Percentiles rank a stretch among this genome's conserved stretches.
phyloP scores from a whole-genome alignment of 1,140 invertebrate species.

The Hyles vespertilio region DNA sequence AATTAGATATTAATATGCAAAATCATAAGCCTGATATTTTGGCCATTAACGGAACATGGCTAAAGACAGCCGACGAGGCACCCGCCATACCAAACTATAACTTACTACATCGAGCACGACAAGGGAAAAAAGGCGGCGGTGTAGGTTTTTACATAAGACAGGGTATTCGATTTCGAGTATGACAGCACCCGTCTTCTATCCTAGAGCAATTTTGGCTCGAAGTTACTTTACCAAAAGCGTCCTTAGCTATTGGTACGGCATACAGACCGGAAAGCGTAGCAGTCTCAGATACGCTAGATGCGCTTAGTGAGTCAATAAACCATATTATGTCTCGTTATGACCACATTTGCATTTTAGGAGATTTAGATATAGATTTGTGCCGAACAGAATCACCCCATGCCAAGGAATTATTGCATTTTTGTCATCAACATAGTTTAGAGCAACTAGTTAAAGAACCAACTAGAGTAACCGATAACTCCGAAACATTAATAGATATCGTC shows the following conservation, averaged over 20 bases:
- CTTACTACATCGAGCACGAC: too few relatives aligned
- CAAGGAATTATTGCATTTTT: constrained; percentile 6
- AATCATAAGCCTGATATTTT: too few relatives aligned
- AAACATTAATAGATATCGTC: constrained; percentile 5
- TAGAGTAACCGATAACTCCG: background rate
- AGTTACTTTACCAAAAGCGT: constrained; percentile 3
- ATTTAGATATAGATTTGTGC: constrained; percentile 21
- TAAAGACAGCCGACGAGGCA: too few relatives aligned
- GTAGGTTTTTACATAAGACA: constrained; percentile 13
- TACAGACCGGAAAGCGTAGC: constrained; percentile 20
- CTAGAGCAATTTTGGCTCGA: constrained; percentile 27
- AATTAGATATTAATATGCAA: too few relatives aligned
- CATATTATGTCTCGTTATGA: constrained; percentile 11
- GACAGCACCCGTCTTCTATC: constrained; percentile 7
- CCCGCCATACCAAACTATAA: too few relatives aligned
- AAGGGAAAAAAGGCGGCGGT: constrained; percentile 6
- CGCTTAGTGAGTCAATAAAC: constrained; percentile 16
- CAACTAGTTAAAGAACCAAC: constrained; percentile 15
- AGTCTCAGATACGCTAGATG: constrained; percentile 5
- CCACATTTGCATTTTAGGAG: constrained; percentile 14
- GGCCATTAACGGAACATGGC: too few relatives aligned
- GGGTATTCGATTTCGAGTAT: constrained; percentile 7
- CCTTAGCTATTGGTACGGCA: constrained; percentile 17
- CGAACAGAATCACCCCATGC: background rate
- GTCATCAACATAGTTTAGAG: constrained; percentile 10